A percentile compares a stretch with the other conserved stretches of the same genome.
These are phyloP conservation scores for Chymomyza fuscimana DNA, from an alignment of 2,888 invertebrate genomes.

Conservation along the genomic window DNA sequence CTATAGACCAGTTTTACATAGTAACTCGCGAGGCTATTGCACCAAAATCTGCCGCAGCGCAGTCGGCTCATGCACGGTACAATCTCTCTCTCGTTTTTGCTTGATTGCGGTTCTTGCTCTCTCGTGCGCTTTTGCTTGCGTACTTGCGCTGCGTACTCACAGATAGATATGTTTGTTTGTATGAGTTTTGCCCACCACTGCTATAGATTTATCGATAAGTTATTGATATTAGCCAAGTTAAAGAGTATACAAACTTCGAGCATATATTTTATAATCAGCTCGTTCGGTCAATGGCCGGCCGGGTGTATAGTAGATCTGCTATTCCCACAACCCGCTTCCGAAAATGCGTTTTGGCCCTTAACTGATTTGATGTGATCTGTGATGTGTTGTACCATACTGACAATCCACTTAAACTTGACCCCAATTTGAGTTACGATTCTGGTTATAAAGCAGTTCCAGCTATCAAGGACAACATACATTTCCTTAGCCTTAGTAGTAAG, in stretches of 20 bases:
- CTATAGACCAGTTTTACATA: too few species aligned
- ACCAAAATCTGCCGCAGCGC: too few species aligned
- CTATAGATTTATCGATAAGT: too few species aligned
- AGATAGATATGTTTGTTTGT: too few species aligned
- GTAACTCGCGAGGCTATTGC: too few species aligned
- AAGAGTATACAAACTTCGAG: not conserved
- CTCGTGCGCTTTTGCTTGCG: too few species aligned
- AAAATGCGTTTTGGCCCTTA: not conserved
- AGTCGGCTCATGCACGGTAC: too few species aligned
- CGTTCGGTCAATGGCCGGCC: not conserved
- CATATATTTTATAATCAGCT: not conserved
- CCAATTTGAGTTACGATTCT: not conserved
- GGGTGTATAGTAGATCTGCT: not conserved
- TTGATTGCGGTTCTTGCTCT: too few species aligned
- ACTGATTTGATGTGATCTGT: not conserved
- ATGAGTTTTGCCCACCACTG: too few species aligned
- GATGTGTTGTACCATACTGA: not conserved
- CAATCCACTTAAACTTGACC: slow-evolving; percentile 1
- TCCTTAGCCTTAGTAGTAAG: not conserved
- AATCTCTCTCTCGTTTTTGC: too few species aligned
- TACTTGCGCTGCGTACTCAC: too few species aligned
- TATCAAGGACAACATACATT: not conserved
- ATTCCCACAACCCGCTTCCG: not conserved
- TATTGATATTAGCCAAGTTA: not conserved
- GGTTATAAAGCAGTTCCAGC: not conserved